Base-by-base conservation (phyloP, 2,888 invertebrate genomes). In the Deilephila porcellus region DNA sequence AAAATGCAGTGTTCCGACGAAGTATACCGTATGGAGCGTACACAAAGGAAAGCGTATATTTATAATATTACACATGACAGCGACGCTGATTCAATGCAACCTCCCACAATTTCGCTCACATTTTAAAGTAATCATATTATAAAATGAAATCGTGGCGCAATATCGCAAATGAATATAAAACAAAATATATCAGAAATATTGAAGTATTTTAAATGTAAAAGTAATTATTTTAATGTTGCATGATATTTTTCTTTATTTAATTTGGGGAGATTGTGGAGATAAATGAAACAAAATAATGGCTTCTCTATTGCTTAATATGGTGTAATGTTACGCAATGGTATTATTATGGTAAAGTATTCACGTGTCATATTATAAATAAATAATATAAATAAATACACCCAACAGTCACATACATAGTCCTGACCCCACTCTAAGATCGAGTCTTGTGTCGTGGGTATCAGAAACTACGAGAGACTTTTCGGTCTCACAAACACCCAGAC, bases 121-220 rank as follows among this genome's bases (percentile, higher is more conserved):
- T 77, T 78, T 79, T 77, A 76, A 76, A 73, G 75, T 52, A 56
- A 79, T 78, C 80, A 67, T 67, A 67, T 67, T 67, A 67, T 67
- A 52, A 34, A 77, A 82, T 80, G 76, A 78, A 82, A 78, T 77
- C 74, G 71, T 75, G 67, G 75, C 70, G 76, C 74, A 76, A 75
- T 81, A 76, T 72, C 74, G 75, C 76, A 81, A 79, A 83, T 82
- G 77, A 80, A 83, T 81, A 79, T 72, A 34, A 73, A 59, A 71
- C 73, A 45, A 64, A 72, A 63, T 70, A 67, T 62, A 59, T 20
- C 25, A 17, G 25, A 14, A 29, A 29, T 29, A 60, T 29, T 60
- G 14, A 45, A 45, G 11, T 45, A n/a, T 56, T 56, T 11, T 45
- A 5, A 32, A 14, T 11, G 56, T 17, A n/a, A 19, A n/a, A 56